Evolutionary conservation across 2,888 invertebrate species (phyloP), one percentile per base, ranked within the genome.

Genomic region (Helobdella robusta): DNA sequence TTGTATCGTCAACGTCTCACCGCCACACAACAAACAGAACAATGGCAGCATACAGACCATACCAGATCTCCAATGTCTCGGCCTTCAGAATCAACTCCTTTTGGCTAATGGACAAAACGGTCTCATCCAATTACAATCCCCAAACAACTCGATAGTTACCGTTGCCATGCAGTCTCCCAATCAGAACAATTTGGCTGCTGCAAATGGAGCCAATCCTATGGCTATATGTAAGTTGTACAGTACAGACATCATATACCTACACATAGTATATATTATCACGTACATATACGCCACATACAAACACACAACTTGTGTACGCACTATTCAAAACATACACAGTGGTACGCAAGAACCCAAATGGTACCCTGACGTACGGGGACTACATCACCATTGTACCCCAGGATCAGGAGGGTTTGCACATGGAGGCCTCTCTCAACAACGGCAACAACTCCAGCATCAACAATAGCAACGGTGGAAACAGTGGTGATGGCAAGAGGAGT

Each of bases 401-500:
- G 48, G 62, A 46, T 2, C 34, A 34, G 46, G 59, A 46, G 34
- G 23, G 52, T 34, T 18, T 32, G 11, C 35, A 32, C 32, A 25
- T 28, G 23, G 46, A 35, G 34, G n/a, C 30, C 32, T n/a, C 30
- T 35, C 11, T 6, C 30, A 5, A 46, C 48, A 44, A 30, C 28
- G n/a, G 20, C 63, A 35, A 30, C n/a, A n/a, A n/a, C n/a, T n/a
- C n/a, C n/a, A n/a, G n/a, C n/a, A n/a, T n/a, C n/a, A n/a, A n/a
- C n/a, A 50, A 34, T 28, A 35, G 20, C 25, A 50, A 30, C 15
- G 40, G n/a, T 23, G 25, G 20, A n/a, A 11, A 20, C 44, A 50
- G 34, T 32, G 59, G 58, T 34, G 34, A 36, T 23, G 40, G 52
- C 25, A 63, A 63, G 59, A 59, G 79, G 69, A 83, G 89, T 70